A percentile compares a stretch with the other conserved stretches of the same genome.
These are phyloP conservation scores for Mythimna albipuncta DNA, from an alignment of 2,888 invertebrate species.

Conservation along the genomic window DNA sequence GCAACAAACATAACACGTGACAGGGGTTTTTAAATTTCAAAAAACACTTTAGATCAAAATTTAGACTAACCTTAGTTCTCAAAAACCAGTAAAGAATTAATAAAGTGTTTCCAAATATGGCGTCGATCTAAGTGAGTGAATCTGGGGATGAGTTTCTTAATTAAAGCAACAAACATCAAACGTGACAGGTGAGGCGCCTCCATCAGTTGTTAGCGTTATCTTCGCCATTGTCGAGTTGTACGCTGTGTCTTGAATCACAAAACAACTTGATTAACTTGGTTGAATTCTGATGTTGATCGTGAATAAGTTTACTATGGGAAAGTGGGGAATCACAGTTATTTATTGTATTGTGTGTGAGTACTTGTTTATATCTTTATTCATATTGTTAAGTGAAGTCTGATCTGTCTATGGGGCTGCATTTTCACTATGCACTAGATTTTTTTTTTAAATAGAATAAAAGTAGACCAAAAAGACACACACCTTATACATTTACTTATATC, in stretches of 20 bases:
- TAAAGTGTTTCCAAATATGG: conserved; percentile 60
- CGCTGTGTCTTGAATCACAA: conserved; percentile 53
- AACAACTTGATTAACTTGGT: conserved; percentile 46
- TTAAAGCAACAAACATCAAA: conserved; percentile 79
- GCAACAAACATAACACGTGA: too few species aligned
- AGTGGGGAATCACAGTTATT: conserved; percentile 33
- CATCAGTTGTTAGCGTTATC: conserved; percentile 79
- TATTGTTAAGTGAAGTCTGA: background rate
- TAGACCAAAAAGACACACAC: too few species aligned
- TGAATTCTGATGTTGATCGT: conserved; percentile 48
- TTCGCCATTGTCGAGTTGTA: conserved; percentile 67
- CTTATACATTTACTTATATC: too few species aligned
- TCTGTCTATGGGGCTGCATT: background rate
- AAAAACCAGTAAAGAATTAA: conserved; percentile 30
- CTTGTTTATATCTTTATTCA: conserved; percentile 5
- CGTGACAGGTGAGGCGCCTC: conserved; percentile 82
- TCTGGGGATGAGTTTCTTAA: conserved; percentile 74
- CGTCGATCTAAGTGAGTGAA: conserved; percentile 72
- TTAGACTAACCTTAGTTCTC: background rate
- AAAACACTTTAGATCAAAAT: too few species aligned
- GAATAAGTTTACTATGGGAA: conserved; percentile 42
- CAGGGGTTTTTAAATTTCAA: too few species aligned
- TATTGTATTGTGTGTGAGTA: conserved; percentile 11
- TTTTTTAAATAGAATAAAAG: too few species aligned
- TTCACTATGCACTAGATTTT: too few species aligned